Base-by-base conservation (phyloP, 2,797 vertebrate species). In the Neostethus bicornis region DNA sequence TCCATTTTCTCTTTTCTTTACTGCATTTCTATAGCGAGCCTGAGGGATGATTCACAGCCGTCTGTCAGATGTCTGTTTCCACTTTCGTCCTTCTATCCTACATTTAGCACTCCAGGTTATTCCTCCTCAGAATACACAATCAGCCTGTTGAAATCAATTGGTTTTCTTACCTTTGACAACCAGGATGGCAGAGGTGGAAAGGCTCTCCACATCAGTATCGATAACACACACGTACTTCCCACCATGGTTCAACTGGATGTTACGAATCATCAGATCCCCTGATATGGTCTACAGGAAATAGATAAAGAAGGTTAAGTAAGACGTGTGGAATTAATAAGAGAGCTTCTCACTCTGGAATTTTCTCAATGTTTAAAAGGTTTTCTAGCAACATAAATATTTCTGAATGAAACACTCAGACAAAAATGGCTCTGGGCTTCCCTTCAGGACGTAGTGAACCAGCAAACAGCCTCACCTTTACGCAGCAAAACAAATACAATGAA, bases 231-330 rank as follows among this genome's bases (percentile, higher is more conserved):
- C 92, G 0, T 98, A 98, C 57, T 94, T 94, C 19, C 96, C 96
- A 29, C 92, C 94, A 2, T 98, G 95, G 53, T 92, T 94, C 71
- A 98, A 89, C 85, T 97, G 96, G 77, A 96, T 95, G 90, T 96
- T 96, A 58, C 96, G 93, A 77, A 98, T 94, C 96, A 97, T 95
- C 55, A 98, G 76, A 81, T 98, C 96, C 0, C 96, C 96, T 0
- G 96, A 93, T 1, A 94, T 89, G 41, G 84, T 94, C 96, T 98
- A 63, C 10, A 34, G 63, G 44, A 63, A 25, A 75, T 0, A 2
- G 34, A 61, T 34, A 61, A 60, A 67, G 20, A 42, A 48, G 29
- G 21, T 5, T 52, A 63, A 59, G 52, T 37, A 61, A 49, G 49
- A 57, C 29, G 60, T 13, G 28, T 23, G 13, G 26, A 37, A 17